Evolutionary conservation across 1,140 invertebrate species (phyloP).

Genomic region (Anastatus disparis): DNA sequence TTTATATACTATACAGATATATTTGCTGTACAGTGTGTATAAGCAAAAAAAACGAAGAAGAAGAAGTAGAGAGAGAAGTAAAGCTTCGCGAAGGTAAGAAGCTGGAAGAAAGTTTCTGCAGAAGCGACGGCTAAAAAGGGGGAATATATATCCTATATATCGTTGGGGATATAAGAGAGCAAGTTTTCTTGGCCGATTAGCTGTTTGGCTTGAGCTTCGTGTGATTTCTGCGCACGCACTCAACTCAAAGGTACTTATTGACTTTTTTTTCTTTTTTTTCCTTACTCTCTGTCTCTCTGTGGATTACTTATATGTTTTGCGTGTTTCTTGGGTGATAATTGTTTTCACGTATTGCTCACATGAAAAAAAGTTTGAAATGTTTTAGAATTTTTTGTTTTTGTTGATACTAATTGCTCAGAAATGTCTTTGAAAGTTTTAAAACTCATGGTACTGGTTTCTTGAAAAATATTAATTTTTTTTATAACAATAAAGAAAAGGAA

Average conservation of each 20-base stretch:
- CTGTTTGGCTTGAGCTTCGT: not conserved
- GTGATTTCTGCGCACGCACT: conserved; percentile 23
- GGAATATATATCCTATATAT: no score
- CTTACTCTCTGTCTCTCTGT: not conserved
- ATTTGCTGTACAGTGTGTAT: no score
- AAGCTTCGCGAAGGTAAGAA: conserved; percentile 3
- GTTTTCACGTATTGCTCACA: not conserved
- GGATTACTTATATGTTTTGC: not conserved
- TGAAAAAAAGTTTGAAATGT: no score
- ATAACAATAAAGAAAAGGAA: not conserved
- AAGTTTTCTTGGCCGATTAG: conserved; percentile 29
- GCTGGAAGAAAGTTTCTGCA: conserved; percentile 17
- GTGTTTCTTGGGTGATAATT: conserved; percentile 13
- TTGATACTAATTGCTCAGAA: conserved; percentile 1
- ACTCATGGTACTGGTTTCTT: no score
- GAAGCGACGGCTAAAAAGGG: not conserved
- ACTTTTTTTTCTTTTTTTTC: conserved; percentile 2
- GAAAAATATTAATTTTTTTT: not conserved
- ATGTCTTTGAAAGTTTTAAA: not conserved
- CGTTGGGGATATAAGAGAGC: no score
- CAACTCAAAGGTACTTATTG: not conserved
- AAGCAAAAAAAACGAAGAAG: no score
- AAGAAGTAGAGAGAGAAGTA: conserved; percentile 36
- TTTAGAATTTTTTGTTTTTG: no score
- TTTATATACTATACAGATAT: no score